These are phyloP conservation scores for Marmota monax DNA, from an alignment of 2,113 vertebrate genomes.

Conservation along the genomic window DNA sequence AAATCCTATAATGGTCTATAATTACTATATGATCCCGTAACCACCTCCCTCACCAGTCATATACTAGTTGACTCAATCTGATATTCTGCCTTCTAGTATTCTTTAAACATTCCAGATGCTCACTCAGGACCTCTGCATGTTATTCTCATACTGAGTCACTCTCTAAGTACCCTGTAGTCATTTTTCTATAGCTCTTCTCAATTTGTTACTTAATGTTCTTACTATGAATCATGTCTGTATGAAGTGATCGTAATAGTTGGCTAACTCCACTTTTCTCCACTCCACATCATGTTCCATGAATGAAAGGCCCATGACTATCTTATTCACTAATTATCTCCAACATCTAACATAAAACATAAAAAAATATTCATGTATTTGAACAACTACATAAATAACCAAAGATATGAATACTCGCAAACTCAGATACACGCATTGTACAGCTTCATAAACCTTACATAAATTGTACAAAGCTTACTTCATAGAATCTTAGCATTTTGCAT, in stretches of 20 bases:
- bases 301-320: not conserved
- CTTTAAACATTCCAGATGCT: not conserved
- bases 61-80: not conserved
- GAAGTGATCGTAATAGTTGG: not conserved
- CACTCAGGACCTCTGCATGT: not conserved
- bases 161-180: not conserved
- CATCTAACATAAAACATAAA: not conserved
- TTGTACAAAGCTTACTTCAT: not conserved
- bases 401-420: not conserved
- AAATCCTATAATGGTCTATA: not conserved
- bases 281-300: not conserved
- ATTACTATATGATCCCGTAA: not conserved
- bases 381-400: not conserved
- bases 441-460: not conserved
- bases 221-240: not conserved
- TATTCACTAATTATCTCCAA: not conserved
- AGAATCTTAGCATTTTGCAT: not conserved
- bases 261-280: constrained; percentile 21
- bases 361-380: not conserved
- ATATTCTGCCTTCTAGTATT: not conserved
- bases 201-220: not conserved
- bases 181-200: not conserved
- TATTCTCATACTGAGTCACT: not conserved
- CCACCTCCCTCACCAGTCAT: not conserved
- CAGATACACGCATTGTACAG: not conserved